Base-by-base conservation (phyloP, 2,113 vertebrate species). In the Corvus cornix region DNA sequence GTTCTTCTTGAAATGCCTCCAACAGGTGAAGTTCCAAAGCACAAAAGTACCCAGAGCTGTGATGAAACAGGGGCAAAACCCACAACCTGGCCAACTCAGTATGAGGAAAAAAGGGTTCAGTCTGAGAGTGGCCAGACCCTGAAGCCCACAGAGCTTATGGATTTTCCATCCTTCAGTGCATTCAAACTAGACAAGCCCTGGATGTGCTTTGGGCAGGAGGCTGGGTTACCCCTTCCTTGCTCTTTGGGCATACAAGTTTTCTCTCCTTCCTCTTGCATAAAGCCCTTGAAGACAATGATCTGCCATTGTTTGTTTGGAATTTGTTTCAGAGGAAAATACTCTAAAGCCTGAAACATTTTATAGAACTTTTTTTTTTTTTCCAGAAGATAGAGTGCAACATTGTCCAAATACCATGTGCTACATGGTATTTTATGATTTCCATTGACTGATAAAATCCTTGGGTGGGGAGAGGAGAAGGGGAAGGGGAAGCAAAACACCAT, bases 1-100 rank as follows among this genome's bases (percentile, higher is more conserved):
- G 19, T 27, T 4, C 5, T 44, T 56, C 33, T 31, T 60, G 33
- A 58, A 67, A 58, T 37, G 13, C 37, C 13, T 58, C 39, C 48
- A 41, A 5, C 8, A 48, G 33, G 33, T 64, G 33, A 46, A 16
- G 22, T 46, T 90, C 31, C 52, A 51, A 63, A 89, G 2, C 12
- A 66, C 51, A 33, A 15, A 72, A 39, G 1, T 7, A 22, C 20
- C 11, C 19, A 0, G 0, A 33, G 41, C 52, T n/a, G 66, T 24
- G 41, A n/a, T n/a, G 27, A 12, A 59, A 43, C 19, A 66, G 46
- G 6, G 27, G 35, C 46, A 55, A 26, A 11, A 24, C 27, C 23
- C 13, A 43, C 58, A 52, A 8, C 13, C 12, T 43, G 44, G 33
- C 28, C 21, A 74, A 3, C 10, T 27, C 21, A 8, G 9, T 14